A percentile compares a stretch with the other conserved stretches of the same genome.
These are phyloP conservation scores for Apodemus speciosus DNA, from an alignment of 2,113 vertebrate species.

Conservation along the genomic window DNA sequence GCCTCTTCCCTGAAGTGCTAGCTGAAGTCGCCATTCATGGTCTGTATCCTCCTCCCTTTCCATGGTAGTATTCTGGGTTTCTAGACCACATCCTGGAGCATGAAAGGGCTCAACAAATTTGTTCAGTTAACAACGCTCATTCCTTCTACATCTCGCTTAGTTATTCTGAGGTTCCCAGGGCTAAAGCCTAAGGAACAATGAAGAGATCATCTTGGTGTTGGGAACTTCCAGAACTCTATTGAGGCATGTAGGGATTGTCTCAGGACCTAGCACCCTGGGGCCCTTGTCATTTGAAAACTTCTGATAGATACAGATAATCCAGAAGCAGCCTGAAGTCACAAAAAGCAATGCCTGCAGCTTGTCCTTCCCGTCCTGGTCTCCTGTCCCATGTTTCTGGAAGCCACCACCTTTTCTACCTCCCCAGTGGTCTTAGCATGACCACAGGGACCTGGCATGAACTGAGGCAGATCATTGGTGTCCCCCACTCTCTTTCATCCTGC, in stretches of 20 bases:
- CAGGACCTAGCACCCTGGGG: background rate
- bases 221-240: background rate
- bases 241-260: background rate
- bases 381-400: background rate
- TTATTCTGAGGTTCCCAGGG: background rate
- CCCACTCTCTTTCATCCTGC: background rate
- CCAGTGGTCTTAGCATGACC: background rate
- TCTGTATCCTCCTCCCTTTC: background rate
- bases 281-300: background rate
- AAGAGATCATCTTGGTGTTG: background rate
- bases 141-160: background rate
- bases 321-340: background rate
- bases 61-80: background rate
- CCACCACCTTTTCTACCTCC: background rate
- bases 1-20: background rate
- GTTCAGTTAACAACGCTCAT: background rate
- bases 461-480: background rate
- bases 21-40: background rate
- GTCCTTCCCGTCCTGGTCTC: background rate
- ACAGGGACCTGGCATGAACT: fast-evolving
- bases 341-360: background rate
- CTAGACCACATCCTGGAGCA: background rate
- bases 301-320: background rate
- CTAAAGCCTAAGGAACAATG: background rate
- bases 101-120: background rate